Percentiles rank a stretch among this genome's conserved stretches.
phyloP scores from a whole-genome alignment of 2,888 invertebrate species.

The Melinopterus prodromus region DNA sequence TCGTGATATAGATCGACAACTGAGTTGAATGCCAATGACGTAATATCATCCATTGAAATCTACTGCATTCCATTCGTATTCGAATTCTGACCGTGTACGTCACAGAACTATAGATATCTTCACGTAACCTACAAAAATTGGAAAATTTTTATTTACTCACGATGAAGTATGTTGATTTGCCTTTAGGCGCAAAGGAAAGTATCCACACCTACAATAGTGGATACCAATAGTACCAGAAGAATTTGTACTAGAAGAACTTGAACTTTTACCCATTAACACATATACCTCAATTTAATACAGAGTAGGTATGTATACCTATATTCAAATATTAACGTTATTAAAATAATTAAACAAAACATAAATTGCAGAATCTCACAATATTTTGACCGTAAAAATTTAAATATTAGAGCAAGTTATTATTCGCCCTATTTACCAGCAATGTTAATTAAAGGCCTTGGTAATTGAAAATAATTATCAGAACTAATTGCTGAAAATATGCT shows the following conservation, averaged over 20 bases:
- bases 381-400: conserved; percentile 40
- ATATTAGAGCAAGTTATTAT: conserved; percentile 46
- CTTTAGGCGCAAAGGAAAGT: not conserved
- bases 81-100: not conserved
- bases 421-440: not conserved
- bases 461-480: not conserved
- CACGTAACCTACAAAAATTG: not conserved
- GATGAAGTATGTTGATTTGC: not conserved
- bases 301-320: no score
- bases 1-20: not conserved
- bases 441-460: not conserved
- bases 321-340: not conserved
- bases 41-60: not conserved
- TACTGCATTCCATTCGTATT: not conserved
- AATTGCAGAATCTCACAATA: not conserved
- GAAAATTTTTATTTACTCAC: not conserved
- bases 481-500: not conserved
- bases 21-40: not conserved
- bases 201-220: not conserved
- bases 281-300: conserved; percentile 11
- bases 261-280: conserved; percentile 31
- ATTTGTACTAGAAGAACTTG: not conserved
- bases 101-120: not conserved
- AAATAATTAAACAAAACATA: conserved; percentile 7
- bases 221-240: conserved; percentile 9